Percentiles rank a stretch among this genome's conserved stretches.
Evolutionary conservation across 1,140 invertebrate species (phyloP).

Genomic region (Uloborus diversus): DNA sequence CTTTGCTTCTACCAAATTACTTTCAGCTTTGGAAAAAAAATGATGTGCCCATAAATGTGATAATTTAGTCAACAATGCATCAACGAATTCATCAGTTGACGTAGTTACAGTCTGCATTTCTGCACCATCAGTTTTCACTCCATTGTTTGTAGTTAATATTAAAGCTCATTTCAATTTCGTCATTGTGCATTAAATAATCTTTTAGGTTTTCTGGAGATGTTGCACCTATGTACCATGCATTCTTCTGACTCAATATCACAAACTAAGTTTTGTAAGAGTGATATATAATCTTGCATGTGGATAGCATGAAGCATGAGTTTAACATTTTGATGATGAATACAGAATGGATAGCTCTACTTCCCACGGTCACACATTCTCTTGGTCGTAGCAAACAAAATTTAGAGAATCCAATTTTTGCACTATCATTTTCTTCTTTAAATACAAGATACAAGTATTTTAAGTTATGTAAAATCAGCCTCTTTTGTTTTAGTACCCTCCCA

Average conservation of each 20-base stretch:
- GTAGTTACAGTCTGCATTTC: not conserved
- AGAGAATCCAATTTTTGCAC: not conserved
- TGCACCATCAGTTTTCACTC: not conserved
- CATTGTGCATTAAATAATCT: not conserved
- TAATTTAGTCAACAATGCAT: not conserved
- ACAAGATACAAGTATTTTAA: not conserved
- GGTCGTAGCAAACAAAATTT: not conserved
- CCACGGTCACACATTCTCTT: not conserved
- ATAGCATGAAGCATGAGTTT: not conserved
- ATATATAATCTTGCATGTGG: not conserved
- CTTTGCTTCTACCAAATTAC: not conserved
- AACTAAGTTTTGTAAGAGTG: not conserved
- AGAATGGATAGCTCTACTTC: not conserved
- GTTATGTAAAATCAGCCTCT: not conserved
- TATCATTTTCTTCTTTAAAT: not conserved
- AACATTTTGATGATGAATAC: not conserved
- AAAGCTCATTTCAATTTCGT: not conserved
- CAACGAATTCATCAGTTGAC: not conserved
- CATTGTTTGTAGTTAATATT: not conserved
- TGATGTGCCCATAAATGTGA: not conserved
- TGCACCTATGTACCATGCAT: not conserved
- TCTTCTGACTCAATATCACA: no score
- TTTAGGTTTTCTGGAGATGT: not conserved
- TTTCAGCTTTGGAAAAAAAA: not conserved
- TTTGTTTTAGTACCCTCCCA: not conserved